Evolutionary conservation across 2,113 vertebrate genomes (phyloP).

Genomic region (Sitta europaea): DNA sequence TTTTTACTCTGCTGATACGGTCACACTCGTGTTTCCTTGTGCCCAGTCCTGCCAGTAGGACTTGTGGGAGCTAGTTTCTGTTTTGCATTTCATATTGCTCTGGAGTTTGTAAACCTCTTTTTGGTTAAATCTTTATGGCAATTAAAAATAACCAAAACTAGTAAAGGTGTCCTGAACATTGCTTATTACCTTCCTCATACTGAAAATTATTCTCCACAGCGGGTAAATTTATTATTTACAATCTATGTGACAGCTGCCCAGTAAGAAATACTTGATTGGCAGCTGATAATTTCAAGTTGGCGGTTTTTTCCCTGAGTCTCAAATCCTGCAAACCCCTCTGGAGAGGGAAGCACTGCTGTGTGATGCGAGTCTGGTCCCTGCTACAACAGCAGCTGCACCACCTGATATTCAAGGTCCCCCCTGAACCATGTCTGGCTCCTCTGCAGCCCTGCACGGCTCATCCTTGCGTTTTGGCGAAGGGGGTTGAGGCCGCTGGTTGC

Average conservation of each 20-base stretch:
- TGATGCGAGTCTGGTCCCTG: background rate
- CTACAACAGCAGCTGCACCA: background rate
- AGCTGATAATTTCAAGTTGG: background rate
- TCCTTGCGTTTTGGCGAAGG: background rate
- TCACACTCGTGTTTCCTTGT: background rate
- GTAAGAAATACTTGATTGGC: background rate
- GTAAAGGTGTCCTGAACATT: background rate
- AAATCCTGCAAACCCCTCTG: background rate
- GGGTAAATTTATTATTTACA: background rate
- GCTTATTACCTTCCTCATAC: background rate
- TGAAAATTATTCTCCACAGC: background rate
- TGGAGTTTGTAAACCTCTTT: background rate
- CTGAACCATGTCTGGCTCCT: background rate
- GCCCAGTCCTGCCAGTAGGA: background rate
- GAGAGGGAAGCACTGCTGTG: background rate
- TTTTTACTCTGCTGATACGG: background rate
- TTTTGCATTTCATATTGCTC: background rate
- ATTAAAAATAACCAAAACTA: background rate
- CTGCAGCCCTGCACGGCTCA: background rate
- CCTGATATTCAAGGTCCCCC: background rate
- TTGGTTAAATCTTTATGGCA: background rate
- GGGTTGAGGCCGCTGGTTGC: background rate
- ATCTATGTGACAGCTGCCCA: background rate
- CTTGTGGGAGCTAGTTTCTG: background rate
- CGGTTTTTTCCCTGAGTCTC: background rate